phyloP scores from a whole-genome alignment of 2,113 vertebrate genomes.

The Cochlearius cochlearius region DNA sequence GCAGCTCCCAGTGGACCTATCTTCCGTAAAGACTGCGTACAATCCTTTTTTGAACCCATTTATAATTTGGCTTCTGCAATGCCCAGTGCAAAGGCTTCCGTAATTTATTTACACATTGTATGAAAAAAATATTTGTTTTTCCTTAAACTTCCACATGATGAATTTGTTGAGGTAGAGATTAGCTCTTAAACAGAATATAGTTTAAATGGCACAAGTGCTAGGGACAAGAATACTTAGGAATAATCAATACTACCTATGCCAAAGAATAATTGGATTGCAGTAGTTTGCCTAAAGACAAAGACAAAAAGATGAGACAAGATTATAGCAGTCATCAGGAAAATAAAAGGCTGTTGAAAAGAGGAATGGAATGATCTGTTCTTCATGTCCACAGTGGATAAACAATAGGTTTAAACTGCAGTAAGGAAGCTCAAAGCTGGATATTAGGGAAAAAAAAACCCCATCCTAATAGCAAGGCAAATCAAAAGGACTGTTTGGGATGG shows the following conservation, averaged over 20 bases:
- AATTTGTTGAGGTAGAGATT: not conserved
- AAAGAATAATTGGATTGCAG: slow-evolving; percentile 47
- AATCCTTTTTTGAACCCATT: not conserved
- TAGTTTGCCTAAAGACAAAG: slow-evolving; percentile 32
- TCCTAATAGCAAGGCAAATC: not conserved
- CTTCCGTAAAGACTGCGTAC: not conserved
- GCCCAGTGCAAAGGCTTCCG: not conserved
- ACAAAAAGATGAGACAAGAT: not conserved
- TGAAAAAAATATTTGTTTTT: not conserved
- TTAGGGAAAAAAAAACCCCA: accelerated
- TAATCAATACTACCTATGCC: slow-evolving; percentile 37
- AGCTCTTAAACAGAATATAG: not conserved
- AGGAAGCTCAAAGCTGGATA: not conserved
- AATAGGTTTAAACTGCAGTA: not conserved
- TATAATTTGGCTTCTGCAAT: not conserved
- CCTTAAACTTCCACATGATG: not conserved
- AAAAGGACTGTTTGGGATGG: not conserved
- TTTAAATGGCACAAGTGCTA: not conserved
- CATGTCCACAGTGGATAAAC: not conserved
- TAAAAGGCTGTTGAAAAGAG: not conserved
- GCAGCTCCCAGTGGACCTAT: not conserved
- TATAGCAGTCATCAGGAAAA: slow-evolving; percentile 27
- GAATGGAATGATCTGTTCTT: not conserved
- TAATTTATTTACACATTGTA: not conserved
- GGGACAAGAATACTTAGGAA: not conserved